phyloP scores from a whole-genome alignment of 2,888 invertebrate genomes.

The Drosophila picticornis region DNA sequence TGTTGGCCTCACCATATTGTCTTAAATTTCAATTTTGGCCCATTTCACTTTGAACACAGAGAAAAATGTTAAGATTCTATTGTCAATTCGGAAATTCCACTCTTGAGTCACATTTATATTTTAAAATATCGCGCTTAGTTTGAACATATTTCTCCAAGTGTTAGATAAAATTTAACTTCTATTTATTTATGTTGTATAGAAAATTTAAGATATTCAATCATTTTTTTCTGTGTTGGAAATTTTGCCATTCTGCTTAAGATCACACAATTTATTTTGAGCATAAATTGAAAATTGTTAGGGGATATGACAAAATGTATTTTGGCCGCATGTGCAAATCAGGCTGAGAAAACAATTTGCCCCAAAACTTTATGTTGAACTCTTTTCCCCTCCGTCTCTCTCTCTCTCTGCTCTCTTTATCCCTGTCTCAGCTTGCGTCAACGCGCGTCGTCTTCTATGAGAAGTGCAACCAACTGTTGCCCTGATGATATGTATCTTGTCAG shows the following conservation, averaged over 20 bases:
- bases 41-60: background rate
- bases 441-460: constrained; percentile 17
- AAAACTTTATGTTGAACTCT: constrained; percentile 15
- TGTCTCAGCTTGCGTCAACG: constrained; percentile 2
- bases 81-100: background rate
- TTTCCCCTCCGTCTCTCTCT: background rate
- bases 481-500: constrained; percentile 76
- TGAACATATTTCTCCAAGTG: background rate
- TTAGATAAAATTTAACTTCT: background rate
- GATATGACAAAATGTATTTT: constrained; percentile 22
- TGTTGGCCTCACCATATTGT: constrained; percentile 25
- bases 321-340: constrained; percentile 6
- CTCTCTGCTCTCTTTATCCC: background rate
- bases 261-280: constrained; percentile 28
- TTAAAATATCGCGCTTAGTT: rapidly evolving
- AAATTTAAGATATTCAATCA: background rate
- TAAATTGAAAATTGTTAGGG: constrained; percentile 34
- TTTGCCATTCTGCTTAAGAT: background rate
- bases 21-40: constrained; percentile 30
- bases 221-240: background rate
- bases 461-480: constrained; percentile 73
- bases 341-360: constrained; percentile 31
- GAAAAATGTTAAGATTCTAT: background rate
- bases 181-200: background rate
- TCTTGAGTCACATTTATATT: background rate